Base-by-base conservation (phyloP, 1,140 invertebrate species). In the Zaprionus nigranus region DNA sequence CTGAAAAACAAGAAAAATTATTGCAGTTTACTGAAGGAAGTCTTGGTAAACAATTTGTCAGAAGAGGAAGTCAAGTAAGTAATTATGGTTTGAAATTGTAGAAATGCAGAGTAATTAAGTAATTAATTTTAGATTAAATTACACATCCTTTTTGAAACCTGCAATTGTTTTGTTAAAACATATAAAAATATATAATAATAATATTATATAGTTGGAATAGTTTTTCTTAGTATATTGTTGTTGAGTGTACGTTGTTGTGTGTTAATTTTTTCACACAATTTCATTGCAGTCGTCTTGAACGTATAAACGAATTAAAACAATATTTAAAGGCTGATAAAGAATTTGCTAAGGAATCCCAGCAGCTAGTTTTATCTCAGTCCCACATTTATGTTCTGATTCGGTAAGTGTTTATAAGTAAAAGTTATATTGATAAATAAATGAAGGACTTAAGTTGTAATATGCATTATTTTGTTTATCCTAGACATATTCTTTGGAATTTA, bases 11-110 rank as follows among this genome's bases (percentile, higher is more conserved):
- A 82, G 66, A 79, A 74, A 64, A 81, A 79, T 28, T 79, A 77
- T 13, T 78, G 87, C 6, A 73, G 66, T 2, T 70, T 87, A 5
- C 22, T 90, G 0, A 68, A 87, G 53, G 60, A 59, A 5, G 67
- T 91, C 1, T 51, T 92, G 60, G 38, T 86, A 12, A 86, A 92
- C 51, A 92, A 92, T 68, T 73, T 87, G 3, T 86, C 79, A 0
- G 76, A 82, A 24, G 84, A 92, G 43, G 91, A 92, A 60, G 78
- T 83, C 9, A 77, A 75, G 91, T 92, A 73, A 46, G 68, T 76
- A 17, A 3, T 46, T 17, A 2, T 9, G 22, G 28, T 30, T 7
- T 28, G 6, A 28, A 1, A 0, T 28, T 28, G 6, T 9, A 30
- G 1, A 7, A 7, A 30, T 9, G 28, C 28, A 1, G 28, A 7